Base-by-base conservation (phyloP, 2,797 vertebrate genomes). In the Tympanoctomys barrerae region DNA sequence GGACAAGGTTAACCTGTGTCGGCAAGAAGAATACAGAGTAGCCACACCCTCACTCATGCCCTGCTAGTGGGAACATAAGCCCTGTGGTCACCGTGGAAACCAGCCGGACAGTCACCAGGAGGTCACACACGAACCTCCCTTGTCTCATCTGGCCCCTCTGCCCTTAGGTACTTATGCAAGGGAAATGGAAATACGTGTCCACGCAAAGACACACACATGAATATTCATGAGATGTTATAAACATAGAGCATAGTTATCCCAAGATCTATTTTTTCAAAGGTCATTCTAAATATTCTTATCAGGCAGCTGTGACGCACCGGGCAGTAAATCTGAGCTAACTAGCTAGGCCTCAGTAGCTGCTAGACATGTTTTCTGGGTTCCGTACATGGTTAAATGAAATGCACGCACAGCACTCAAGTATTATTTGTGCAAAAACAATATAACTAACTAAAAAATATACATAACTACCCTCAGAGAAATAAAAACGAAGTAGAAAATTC, bases 401-500 rank as follows among this genome's bases (percentile, higher is more conserved):
- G 52, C 91, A 82, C 10, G 94, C 62, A 49, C 73, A 36, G 94
- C 54, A 64, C 80, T 86, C 81, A 95, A 85, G 33, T 85, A 68
- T 95, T 79, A 94, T 71, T 96, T 94, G 73, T 94, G 31, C 68
- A 78, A 95, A 96, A 96, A 81, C 94, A 90, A 75, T 87, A 57
- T 61, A 93, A 94, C 87, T 70, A 90, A 94, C 87, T 70, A 87
- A 61, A 61, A 61, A 61, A 61, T 57, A 57, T 57, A 57, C 54
- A 61, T 61, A 61, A 94, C 87, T 75, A 90, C 79, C 91, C 93
- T 54, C 95, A 95, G 61, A 90, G 83, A 96, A 97, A 96, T 95
- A 84, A 97, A 96, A 96, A 90, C 86, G 94, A 97, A 95, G 87
- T 93, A 86, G 94, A 97, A 97, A 96, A 97, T 96, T 95, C 91